These are phyloP conservation scores for Chloropsis cyanopogon DNA, from an alignment of 2,113 vertebrate genomes.

Conservation along the genomic window DNA sequence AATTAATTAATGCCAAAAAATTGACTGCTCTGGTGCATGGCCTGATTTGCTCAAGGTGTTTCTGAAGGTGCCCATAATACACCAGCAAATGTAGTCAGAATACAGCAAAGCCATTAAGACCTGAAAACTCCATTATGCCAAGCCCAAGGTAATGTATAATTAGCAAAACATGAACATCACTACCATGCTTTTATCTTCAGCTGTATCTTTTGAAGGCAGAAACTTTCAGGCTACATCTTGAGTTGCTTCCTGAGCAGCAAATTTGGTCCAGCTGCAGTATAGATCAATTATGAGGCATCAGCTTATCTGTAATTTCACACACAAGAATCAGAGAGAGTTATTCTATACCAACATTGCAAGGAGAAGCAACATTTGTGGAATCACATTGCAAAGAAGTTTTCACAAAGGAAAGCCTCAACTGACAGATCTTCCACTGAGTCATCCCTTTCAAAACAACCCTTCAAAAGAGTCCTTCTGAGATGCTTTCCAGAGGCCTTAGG, in stretches of 20 bases:
- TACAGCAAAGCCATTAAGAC: neutral
- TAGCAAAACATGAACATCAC: neutral
- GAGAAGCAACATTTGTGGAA: neutral
- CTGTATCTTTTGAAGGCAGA: neutral
- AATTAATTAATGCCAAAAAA: neutral
- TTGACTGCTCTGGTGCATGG: rapidly evolving
- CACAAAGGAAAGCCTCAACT: neutral
- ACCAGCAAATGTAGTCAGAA: neutral
- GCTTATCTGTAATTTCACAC: neutral
- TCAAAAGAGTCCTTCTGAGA: neutral
- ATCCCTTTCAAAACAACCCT: neutral
- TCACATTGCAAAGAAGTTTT: neutral
- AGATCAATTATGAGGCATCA: neutral
- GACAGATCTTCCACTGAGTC: neutral
- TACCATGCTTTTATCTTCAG: neutral
- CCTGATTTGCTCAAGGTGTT: neutral
- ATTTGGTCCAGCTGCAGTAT: neutral
- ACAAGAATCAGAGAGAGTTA: neutral
- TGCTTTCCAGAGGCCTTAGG: neutral
- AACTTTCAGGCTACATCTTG: neutral
- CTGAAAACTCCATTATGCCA: neutral
- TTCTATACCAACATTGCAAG: neutral
- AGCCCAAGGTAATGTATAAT: neutral
- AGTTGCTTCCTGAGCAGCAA: neutral
- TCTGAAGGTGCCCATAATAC: neutral